Conservation (phyloP, 1,140 invertebrate species). For the Neodiprion fabricii region DNA sequence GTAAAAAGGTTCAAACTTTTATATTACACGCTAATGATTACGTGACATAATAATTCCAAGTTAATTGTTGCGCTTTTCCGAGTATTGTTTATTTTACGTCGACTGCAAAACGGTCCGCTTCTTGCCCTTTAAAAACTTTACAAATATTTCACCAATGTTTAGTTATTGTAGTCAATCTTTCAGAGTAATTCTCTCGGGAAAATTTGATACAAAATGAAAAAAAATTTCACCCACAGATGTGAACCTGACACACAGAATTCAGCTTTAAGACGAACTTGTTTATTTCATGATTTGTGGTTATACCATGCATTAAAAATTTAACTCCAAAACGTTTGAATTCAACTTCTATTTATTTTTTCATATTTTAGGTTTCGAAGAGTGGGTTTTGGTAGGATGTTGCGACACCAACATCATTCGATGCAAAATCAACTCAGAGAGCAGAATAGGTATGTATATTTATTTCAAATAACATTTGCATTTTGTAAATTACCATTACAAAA, state of each 20-base stretch:
- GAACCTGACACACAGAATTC: too few species aligned
- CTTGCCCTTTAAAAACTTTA: too few species aligned
- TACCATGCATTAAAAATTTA: too few species aligned
- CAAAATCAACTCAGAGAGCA: conserved; percentile 50
- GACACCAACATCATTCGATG: conserved; percentile 49
- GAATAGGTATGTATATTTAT: conserved; percentile 38
- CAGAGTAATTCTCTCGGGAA: not conserved
- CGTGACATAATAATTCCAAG: not conserved
- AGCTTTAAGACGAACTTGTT: too few species aligned
- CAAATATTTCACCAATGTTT: too few species aligned
- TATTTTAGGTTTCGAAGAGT: conserved; percentile 24
- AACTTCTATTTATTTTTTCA: not conserved
- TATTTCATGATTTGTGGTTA: too few species aligned
- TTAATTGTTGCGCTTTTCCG: not conserved
- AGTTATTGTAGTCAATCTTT: not conserved
- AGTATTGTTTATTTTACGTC: not conserved
- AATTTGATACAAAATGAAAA: not conserved
- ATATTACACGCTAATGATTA: not conserved
- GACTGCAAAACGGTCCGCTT: not conserved
- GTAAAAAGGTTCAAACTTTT: not conserved
- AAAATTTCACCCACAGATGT: too few species aligned
- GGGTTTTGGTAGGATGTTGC: conserved; percentile 37
- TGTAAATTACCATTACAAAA: conserved; percentile 8
- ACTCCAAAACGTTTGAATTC: not conserved
- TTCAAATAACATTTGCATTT: not conserved